Conservation (phyloP, 2,797 vertebrate genomes). For the Coilia nasus region DNA sequence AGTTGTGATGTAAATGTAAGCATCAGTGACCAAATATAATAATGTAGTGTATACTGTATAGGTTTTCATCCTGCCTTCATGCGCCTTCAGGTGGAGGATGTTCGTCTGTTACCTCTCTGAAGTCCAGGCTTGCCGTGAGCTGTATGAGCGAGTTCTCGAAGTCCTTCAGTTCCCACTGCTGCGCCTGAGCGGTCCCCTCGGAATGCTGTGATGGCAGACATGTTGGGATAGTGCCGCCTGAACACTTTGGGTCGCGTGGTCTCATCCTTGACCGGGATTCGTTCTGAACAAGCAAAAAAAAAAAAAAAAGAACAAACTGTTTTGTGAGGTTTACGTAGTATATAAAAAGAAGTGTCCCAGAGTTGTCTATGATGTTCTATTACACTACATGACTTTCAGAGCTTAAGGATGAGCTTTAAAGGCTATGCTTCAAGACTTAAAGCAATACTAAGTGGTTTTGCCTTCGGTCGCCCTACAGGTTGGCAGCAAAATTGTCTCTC, state of each 20-base stretch:
- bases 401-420: no score
- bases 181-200: constrained; percentile 29
- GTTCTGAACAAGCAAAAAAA: constrained; percentile 32
- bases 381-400: neutral
- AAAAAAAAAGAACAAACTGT: neutral
- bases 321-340: neutral
- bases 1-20: no score
- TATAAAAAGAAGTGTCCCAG: neutral
- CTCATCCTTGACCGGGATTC: constrained; percentile 49
- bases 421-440: no score
- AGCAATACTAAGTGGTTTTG: no score
- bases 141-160: constrained; percentile 72
- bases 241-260: constrained; percentile 37
- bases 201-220: constrained; percentile 35
- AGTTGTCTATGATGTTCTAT: neutral
- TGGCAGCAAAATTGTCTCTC: no score
- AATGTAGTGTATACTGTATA: no score
- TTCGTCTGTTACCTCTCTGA: neutral
- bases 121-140: constrained; percentile 56
- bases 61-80: no score
- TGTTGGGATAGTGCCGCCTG: neutral
- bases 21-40: no score
- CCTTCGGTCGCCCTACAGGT: no score
- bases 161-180: constrained; percentile 71
- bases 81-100: no score